These are phyloP conservation scores for Saccopteryx bilineata DNA, from an alignment of 2,113 vertebrate genomes.

Conservation along the genomic window DNA sequence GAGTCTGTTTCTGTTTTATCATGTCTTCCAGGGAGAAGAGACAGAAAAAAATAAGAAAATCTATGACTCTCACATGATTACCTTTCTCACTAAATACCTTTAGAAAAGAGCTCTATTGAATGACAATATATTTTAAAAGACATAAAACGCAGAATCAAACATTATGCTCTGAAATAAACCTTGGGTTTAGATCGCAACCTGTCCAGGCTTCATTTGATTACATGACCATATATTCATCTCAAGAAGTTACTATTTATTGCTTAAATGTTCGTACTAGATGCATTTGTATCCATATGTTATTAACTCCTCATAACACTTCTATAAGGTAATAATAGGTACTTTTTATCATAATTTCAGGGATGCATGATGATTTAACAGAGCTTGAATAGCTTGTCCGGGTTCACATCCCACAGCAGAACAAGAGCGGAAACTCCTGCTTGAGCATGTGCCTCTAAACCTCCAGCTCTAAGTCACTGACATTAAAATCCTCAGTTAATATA, in stretches of 20 bases:
- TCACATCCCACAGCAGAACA: neutral
- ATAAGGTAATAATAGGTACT: neutral
- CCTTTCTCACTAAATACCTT: slow-evolving; percentile 42
- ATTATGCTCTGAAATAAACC: slow-evolving; percentile 16
- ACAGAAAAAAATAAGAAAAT: neutral
- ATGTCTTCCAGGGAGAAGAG: neutral
- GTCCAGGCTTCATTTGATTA: neutral
- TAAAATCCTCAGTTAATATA: neutral
- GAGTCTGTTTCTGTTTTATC: neutral
- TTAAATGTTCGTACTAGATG: neutral
- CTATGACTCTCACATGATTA: neutral
- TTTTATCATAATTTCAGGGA: slow-evolving; percentile 27
- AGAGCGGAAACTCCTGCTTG: neutral
- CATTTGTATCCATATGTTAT: neutral
- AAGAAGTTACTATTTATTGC: slow-evolving; percentile 41
- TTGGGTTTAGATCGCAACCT: neutral
- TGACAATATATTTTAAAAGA: slow-evolving; percentile 49
- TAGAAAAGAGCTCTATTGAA: slow-evolving; percentile 52
- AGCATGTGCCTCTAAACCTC: neutral
- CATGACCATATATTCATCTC: neutral
- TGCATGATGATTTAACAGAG: neutral
- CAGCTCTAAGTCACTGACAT: neutral
- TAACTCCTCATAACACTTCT: slow-evolving; percentile 2
- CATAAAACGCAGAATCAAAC: slow-evolving; percentile 30
- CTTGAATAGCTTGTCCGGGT: neutral